Percentiles rank a stretch among this genome's conserved stretches.
These are phyloP conservation scores for Noctua pronuba DNA, from an alignment of 2,888 invertebrate genomes.

Conservation along the genomic window DNA sequence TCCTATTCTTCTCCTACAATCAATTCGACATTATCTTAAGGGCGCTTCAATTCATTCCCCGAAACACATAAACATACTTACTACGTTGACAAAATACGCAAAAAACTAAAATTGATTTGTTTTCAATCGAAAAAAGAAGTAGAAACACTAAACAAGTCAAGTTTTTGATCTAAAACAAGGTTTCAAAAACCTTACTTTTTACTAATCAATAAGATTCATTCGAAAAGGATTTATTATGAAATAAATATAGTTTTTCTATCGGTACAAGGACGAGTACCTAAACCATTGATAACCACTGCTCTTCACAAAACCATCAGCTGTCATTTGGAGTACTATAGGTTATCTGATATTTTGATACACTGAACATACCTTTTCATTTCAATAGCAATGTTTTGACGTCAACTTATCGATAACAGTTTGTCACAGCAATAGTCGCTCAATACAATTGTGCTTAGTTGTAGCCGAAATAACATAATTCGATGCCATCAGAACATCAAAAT, in stretches of 20 bases:
- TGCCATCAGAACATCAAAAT: conserved; percentile 10
- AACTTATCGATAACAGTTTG: conserved; percentile 14
- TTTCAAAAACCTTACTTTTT: not conserved
- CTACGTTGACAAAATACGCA: not conserved
- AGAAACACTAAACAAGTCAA: not conserved
- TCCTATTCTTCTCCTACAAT: not conserved
- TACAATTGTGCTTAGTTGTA: conserved; percentile 25
- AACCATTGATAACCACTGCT: no score
- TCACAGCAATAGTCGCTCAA: conserved; percentile 30
- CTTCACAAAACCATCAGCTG: not conserved
- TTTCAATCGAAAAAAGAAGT: not conserved
- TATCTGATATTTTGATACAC: conserved; percentile 28
- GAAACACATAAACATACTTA: no score
- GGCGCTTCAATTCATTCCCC: not conserved
- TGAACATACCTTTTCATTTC: conserved; percentile 24
- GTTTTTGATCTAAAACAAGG: not conserved
- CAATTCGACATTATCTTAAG: not conserved
- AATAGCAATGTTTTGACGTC: conserved; percentile 17
- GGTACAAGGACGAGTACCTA: not conserved
- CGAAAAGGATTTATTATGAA: not conserved
- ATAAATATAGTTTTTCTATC: not conserved
- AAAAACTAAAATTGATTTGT: not conserved
- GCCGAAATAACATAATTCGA: conserved; percentile 36
- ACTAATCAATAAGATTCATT: not conserved
- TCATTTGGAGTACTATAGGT: not conserved